phyloP scores from a whole-genome alignment of 2,888 invertebrate species.

The Agapostemon virescens region DNA sequence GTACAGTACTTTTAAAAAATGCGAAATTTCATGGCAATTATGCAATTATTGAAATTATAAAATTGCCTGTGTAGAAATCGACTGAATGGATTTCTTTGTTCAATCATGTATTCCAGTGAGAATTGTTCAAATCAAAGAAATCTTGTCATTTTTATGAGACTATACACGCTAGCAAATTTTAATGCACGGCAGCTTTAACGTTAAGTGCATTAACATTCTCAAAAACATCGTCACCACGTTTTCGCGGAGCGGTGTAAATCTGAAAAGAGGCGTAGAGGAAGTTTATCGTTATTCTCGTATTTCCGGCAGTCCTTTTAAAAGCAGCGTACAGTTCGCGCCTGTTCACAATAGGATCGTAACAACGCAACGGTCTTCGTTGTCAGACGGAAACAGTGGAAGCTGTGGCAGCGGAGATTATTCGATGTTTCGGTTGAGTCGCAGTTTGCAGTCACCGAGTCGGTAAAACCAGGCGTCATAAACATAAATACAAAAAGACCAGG shows the following conservation, averaged over 20 bases:
- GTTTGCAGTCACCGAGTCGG: constrained; percentile 47
- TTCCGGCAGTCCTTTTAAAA: constrained; percentile 29
- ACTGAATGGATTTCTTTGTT: no score
- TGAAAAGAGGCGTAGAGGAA: neutral
- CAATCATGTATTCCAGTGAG: no score
- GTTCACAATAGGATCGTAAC: neutral
- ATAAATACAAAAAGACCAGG: neutral
- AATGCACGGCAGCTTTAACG: no score
- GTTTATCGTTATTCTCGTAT: constrained; percentile 29
- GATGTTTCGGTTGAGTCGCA: constrained; percentile 40
- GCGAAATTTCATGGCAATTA: no score
- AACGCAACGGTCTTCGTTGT: neutral
- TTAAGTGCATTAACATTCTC: neutral
- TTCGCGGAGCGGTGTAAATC: neutral
- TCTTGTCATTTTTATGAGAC: no score
- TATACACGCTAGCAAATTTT: no score
- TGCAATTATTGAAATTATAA: no score
- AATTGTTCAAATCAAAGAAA: no score
- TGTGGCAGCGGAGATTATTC: constrained; percentile 23
- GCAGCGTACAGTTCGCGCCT: constrained; percentile 13
- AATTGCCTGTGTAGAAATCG: no score
- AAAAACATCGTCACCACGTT: neutral
- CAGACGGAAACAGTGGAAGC: neutral
- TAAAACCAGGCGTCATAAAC: constrained; percentile 55
- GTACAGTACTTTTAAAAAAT: no score